Conservation (phyloP, 1,140 invertebrate species). For the Vollenhovia emeryi region DNA sequence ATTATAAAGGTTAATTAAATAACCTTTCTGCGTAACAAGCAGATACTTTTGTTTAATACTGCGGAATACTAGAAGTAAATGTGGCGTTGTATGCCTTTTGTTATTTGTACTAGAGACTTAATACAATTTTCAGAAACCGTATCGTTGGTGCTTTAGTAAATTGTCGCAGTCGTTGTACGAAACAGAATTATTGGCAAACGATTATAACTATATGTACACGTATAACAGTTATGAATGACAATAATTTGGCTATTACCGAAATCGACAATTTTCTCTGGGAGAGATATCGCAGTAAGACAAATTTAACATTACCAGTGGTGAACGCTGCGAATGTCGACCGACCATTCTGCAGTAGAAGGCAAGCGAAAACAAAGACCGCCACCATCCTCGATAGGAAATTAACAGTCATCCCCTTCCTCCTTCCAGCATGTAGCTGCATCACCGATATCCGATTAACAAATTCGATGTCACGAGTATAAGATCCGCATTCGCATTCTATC, state of each 20-base stretch:
- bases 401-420: slow-evolving; percentile 30
- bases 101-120: background rate
- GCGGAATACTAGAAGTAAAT: background rate
- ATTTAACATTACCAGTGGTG: slow-evolving; percentile 78
- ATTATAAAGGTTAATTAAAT: no score
- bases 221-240: background rate
- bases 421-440: slow-evolving; percentile 53
- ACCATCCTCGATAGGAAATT: slow-evolving; percentile 70
- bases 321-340: slow-evolving; percentile 75
- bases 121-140: background rate
- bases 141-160: background rate
- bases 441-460: slow-evolving; percentile 43
- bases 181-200: background rate
- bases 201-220: background rate
- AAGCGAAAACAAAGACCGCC: slow-evolving; percentile 72
- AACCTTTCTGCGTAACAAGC: background rate
- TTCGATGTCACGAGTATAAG: slow-evolving; percentile 52
- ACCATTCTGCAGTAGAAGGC: slow-evolving; percentile 72
- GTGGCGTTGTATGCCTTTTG: background rate
- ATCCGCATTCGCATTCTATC: slow-evolving; percentile 58
- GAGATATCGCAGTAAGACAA: background rate
- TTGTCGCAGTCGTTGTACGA: background rate
- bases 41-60: background rate
- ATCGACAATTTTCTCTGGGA: background rate
- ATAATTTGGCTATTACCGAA: background rate